Base-by-base conservation (phyloP, 2,888 invertebrate species). In the Lysandra bellargus region DNA sequence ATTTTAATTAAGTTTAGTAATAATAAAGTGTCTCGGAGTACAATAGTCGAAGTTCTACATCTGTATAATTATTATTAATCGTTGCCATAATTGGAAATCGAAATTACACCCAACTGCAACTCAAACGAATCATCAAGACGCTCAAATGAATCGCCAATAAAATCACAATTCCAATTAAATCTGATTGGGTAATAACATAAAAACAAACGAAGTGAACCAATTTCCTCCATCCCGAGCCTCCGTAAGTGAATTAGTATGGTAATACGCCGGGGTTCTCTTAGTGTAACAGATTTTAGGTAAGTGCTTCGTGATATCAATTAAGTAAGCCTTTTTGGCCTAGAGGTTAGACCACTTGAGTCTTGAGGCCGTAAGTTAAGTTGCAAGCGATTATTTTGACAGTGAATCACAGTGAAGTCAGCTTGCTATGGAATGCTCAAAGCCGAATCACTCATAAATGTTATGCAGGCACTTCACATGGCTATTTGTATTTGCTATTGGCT, bases 201-300 rank as follows among this genome's bases (percentile, higher is more conserved):
- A 69, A 69, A 69, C 33, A 33, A 69, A 69, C 33, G 69, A 69
- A 69, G 69, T 69, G 69, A 33, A 17, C 33, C 33, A 33, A 69
- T 69, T 14, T 14, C 37, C 69, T 64, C 33, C 69, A 69, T 69
- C 33, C 33, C 33, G 69, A 69, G 69, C 64, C 64, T 30, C 0
- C 23, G 69, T 69, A 12, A 23, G 69, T 17, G 69, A 37, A 69
- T 69, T 69, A 69, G 69, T 69, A 69, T 69, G 69, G 69, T 69
- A 33, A 69, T 69, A 33, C 69, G 33, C 69, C 14, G 6, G 12
- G 53, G 57, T 17, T 17, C 57, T 57, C 57, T 57, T 69, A 37
- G 33, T 14, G 69, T 69, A 69, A 3, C 64, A 33, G 69, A 69
- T 33, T 69, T 69, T 33, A 69, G 69, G 33, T 14, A 69, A 69